A percentile compares a stretch with the other conserved stretches of the same genome.
Evolutionary conservation across 1,140 invertebrate species (phyloP).

Genomic region (Ceratina australensis): DNA sequence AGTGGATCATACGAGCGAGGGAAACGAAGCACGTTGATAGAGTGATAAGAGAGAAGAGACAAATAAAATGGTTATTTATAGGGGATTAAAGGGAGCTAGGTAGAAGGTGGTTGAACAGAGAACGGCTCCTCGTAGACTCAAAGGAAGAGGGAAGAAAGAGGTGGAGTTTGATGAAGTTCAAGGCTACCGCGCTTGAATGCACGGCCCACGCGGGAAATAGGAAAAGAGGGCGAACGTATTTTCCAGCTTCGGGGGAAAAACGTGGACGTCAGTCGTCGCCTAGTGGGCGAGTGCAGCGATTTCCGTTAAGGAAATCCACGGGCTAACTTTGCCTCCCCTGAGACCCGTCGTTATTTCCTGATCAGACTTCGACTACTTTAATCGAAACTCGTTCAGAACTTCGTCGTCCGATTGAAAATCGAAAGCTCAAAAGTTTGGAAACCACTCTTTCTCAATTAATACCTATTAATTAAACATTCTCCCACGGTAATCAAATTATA

Average conservation of each 20-base stretch:
- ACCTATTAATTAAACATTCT: no score
- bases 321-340: background rate
- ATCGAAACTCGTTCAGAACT: background rate
- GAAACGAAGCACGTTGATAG: conserved; percentile 10
- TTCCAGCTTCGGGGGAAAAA: conserved; percentile 57
- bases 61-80: conserved; percentile 28
- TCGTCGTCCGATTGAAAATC: background rate
- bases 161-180: conserved; percentile 75
- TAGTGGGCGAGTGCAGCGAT: conserved; percentile 8
- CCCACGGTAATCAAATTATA: no score
- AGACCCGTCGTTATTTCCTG: background rate
- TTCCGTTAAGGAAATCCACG: conserved; percentile 20
- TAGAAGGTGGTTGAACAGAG: background rate
- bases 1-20: conserved; percentile 58
- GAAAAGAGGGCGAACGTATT: conserved; percentile 69
- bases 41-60: conserved; percentile 29
- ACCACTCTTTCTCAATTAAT: no score
- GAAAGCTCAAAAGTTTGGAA: background rate
- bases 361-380: background rate
- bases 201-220: conserved; percentile 73
- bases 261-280: conserved; percentile 35
- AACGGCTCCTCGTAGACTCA: background rate
- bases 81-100: background rate
- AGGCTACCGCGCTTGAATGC: conserved; percentile 73
- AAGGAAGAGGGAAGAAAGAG: conserved; percentile 11